Evolutionary conservation across 2,113 vertebrate species (phyloP).

Genomic region (Galemys pyrenaicus): DNA sequence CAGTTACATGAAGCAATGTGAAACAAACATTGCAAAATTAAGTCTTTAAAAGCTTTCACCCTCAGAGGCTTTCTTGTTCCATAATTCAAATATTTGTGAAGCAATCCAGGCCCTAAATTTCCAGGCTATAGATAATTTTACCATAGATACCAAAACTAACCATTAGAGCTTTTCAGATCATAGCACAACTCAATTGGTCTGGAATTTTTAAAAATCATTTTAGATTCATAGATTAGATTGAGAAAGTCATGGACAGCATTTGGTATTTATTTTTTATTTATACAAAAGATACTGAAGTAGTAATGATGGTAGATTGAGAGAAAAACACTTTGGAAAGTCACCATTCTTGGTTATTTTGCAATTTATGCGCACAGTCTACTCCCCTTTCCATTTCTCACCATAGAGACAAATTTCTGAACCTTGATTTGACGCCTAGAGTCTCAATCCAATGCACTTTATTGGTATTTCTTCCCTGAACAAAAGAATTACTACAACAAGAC

Average conservation of each 20-base stretch:
- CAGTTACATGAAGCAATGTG: neutral
- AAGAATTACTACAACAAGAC: neutral
- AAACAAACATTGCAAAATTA: neutral
- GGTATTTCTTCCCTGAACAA: neutral
- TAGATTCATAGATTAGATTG: neutral
- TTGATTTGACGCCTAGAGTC: neutral
- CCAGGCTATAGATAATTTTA: neutral
- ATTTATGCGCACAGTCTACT: neutral
- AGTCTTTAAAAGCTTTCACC: neutral
- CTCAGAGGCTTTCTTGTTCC: neutral
- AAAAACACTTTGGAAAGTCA: constrained; percentile 15
- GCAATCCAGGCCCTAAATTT: neutral
- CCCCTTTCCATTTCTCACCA: neutral
- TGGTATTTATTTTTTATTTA: neutral
- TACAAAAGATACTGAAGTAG: neutral
- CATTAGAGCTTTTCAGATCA: neutral
- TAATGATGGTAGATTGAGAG: neutral
- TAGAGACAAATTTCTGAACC: neutral
- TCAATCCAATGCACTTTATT: neutral
- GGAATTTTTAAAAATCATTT: constrained; percentile 10
- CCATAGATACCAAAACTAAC: neutral
- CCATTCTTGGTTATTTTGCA: neutral
- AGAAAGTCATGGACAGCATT: neutral
- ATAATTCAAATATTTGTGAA: neutral
- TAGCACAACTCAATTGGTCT: neutral